Evolutionary conservation across 2,888 invertebrate genomes (phyloP).

Genomic region (Callosobruchus maculatus): DNA sequence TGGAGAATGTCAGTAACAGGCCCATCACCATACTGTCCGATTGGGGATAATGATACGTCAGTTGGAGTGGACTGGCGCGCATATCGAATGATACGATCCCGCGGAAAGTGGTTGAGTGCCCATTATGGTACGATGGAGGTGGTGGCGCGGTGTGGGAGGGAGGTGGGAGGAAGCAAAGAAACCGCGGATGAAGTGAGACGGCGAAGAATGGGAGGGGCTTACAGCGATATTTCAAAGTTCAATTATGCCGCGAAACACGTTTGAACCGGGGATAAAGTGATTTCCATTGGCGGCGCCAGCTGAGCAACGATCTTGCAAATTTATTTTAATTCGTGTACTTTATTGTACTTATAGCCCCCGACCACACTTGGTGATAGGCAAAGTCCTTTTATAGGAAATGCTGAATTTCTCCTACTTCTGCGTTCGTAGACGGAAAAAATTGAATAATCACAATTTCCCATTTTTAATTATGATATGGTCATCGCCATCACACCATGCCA

Average conservation of each 20-base stretch:
- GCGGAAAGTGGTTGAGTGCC: background rate
- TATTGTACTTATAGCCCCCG: background rate
- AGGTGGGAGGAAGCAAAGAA: slow-evolving; percentile 22
- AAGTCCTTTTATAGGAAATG: no score
- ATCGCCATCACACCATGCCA: no score
- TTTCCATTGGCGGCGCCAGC: slow-evolving; percentile 23
- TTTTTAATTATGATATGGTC: no score
- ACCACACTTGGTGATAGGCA: no score
- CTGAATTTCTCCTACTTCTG: no score
- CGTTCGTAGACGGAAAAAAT: no score
- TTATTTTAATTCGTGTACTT: background rate
- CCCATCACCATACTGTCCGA: background rate
- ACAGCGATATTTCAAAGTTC: slow-evolving; percentile 46
- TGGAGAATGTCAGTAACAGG: background rate
- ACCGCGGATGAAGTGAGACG: slow-evolving; percentile 31
- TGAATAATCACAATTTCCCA: no score
- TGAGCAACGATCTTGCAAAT: background rate
- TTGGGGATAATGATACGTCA: background rate
- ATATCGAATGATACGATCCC: background rate
- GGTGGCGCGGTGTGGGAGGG: slow-evolving; percentile 24
- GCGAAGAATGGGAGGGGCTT: slow-evolving; percentile 37
- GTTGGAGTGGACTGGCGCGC: background rate
- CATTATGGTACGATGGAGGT: background rate
- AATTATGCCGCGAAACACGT: slow-evolving; percentile 45
- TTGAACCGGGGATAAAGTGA: slow-evolving; percentile 37